Base-by-base conservation (phyloP, 92 coral and sea anemone species). In the Paramuricea clavata region DNA sequence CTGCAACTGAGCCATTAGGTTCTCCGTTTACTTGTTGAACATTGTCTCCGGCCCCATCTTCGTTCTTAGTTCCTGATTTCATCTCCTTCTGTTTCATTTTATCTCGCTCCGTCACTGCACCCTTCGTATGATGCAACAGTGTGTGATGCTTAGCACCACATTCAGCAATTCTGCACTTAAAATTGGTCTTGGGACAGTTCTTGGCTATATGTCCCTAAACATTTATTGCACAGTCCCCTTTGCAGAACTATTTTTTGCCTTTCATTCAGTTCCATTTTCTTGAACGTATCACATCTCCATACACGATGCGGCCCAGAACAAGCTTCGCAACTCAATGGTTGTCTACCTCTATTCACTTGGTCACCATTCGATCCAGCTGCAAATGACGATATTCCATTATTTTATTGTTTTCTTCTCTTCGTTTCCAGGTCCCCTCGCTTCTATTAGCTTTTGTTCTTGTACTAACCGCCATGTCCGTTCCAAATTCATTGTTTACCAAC, bases 211-310 rank as follows among this genome's bases (percentile, higher is more conserved):
- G 93, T 61, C 93, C 97, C 86, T 9, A 90, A 81, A 50, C 92
- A 93, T 47, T 85, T 90, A 47, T 90, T 85, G 59, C 90, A 93
- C 35, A 91, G 92, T 42, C 92, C 88, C 76, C 87, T 50, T 16
- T 36, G 47, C 17, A 31, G 89, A 23, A 89, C 89, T n/a, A 86
- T 25, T 33, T 49, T 75, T 28, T 80, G 36, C 33, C 69, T 90
- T 28, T 82, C 86, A 15, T 70, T 74, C 49, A 86, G 47, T 0
- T 72, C 21, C 27, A 89, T 50, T 19, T 59, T 71, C 80, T 87
- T 92, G 62, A 92, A 87, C 21, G 26, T 76, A 6, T 71, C 78
- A 62, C 95, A 93, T 85, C 84, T 90, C 93, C 93, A 90, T 33
- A 90, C 17, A 4, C 87, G 78, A 62, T 90, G 93, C 15, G 39